Conservation (phyloP, 1,140 invertebrate genomes). For the Drosophila arizonae region DNA sequence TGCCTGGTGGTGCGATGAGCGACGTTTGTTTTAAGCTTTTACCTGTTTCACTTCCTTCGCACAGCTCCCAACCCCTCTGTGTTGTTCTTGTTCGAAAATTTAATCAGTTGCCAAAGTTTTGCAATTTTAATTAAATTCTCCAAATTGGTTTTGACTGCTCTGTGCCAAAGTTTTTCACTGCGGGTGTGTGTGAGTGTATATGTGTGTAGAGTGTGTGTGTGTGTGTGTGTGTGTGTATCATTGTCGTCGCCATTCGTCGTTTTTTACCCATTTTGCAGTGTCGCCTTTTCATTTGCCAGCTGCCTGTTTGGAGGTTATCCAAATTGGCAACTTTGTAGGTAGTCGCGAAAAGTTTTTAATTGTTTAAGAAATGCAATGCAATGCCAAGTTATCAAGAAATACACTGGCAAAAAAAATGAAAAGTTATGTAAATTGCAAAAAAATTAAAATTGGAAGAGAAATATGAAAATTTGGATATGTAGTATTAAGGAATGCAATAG, state of each 20-base stretch:
- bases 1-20: neutral
- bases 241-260: constrained; percentile 47
- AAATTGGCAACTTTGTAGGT: constrained; percentile 80
- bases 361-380: constrained; percentile 72
- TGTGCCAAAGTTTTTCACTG: constrained; percentile 76
- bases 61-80: neutral
- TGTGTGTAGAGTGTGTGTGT: neutral
- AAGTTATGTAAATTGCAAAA: neutral
- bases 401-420: constrained; percentile 24
- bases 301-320: constrained; percentile 69
- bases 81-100: constrained; percentile 67
- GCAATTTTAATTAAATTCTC: constrained; percentile 82
- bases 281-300: constrained; percentile 44
- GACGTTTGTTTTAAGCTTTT: constrained; percentile 67
- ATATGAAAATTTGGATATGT: no score
- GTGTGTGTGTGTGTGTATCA: constrained; percentile 38
- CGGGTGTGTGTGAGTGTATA: constrained; percentile 11
- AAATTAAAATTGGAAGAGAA: neutral
- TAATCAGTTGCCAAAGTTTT: constrained; percentile 82
- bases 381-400: constrained; percentile 33
- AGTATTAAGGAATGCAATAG: no score
- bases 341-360: constrained; percentile 70
- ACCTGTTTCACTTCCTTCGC: constrained; percentile 45
- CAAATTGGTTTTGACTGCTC: constrained; percentile 81
- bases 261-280: constrained; percentile 26